Evolutionary conservation across 1,140 invertebrate genomes (phyloP).

Genomic region (Drosophila kurseongensis): DNA sequence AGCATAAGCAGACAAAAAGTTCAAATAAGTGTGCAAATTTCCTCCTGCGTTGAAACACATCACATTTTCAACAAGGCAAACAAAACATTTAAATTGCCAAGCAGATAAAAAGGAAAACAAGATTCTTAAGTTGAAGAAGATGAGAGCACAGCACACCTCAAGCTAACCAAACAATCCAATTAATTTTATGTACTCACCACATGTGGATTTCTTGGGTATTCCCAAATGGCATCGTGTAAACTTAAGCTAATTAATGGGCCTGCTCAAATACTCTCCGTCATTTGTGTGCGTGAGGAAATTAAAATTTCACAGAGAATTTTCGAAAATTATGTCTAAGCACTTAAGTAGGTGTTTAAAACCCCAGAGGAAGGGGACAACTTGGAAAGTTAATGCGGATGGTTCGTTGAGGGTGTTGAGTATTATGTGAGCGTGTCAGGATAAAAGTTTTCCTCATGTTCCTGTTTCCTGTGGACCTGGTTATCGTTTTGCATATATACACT

Average conservation of each 20-base stretch:
- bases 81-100: not conserved
- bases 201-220: conserved; percentile 7
- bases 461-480: conserved; percentile 7
- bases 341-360: conserved; percentile 42
- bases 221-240: conserved; percentile 13
- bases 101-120: conserved; percentile 11
- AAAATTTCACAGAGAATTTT: conserved; percentile 40
- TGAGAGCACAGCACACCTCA: not conserved
- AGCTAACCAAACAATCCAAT: conserved; percentile 24
- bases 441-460: conserved; percentile 27
- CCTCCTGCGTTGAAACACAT: too few relatives aligned
- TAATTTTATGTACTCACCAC: conserved; percentile 23
- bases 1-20: too few relatives aligned
- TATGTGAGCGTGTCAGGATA: conserved; percentile 8
- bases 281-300: conserved; percentile 24
- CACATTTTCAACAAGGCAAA: not conserved
- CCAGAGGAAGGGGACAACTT: conserved; percentile 1
- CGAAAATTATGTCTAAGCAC: conserved; percentile 43
- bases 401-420: not conserved
- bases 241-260: conserved; percentile 35
- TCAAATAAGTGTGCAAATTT: too few relatives aligned
- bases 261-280: conserved; percentile 16
- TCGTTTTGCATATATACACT: conserved; percentile 23
- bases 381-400: conserved; percentile 17
- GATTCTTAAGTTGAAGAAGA: not conserved